phyloP scores from a whole-genome alignment of 2,888 invertebrate genomes.

The Anoplius nigerrimus region DNA sequence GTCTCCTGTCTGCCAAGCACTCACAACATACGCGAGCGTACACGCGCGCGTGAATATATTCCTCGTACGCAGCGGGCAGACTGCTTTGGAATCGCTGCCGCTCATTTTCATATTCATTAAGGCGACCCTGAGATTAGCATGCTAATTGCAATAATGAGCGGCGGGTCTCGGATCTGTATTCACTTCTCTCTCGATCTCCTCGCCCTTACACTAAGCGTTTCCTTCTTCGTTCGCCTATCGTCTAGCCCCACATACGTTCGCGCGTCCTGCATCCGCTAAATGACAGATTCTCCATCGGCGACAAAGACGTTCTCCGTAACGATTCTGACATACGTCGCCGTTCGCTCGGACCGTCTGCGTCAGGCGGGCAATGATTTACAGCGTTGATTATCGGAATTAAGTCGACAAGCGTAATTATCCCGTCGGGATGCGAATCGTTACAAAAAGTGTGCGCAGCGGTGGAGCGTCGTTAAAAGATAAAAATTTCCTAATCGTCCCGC shows the following conservation, averaged over 20 bases:
- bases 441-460: no score
- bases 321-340: neutral
- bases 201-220: neutral
- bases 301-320: neutral
- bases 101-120: conserved; percentile 58
- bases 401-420: neutral
- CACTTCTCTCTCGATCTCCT: neutral
- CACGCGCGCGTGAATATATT: conserved; percentile 12
- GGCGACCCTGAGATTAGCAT: conserved; percentile 57
- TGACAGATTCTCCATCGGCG: neutral
- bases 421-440: neutral
- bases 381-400: neutral
- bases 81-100: conserved; percentile 42
- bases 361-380: no score
- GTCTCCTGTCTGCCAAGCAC: neutral
- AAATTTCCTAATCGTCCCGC: no score
- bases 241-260: neutral
- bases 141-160: conserved; percentile 66
- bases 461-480: no score
- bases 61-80: conserved; percentile 17
- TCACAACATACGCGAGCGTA: neutral
- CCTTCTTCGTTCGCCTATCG: conserved; percentile 5
- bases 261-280: conserved; percentile 8
- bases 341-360: no score
- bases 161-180: conserved; percentile 12